Evolutionary conservation across 2,888 invertebrate species (phyloP), one percentile per base, ranked within the genome.

Genomic region (Nezara viridula): DNA sequence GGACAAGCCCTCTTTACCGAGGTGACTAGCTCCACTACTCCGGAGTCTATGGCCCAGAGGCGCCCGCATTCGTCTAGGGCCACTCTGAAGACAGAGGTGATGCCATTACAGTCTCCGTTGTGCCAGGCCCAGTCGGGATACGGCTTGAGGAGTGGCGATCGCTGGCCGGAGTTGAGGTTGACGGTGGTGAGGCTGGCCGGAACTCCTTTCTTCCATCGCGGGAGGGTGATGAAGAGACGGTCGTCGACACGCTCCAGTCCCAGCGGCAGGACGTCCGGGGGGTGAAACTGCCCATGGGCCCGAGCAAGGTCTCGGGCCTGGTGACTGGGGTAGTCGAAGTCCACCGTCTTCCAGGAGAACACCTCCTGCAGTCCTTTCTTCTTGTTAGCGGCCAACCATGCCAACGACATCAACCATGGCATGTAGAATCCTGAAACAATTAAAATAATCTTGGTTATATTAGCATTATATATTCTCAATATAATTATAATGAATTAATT

Each of bases 91-190:
- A 92, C 92, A 12, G 92, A 92, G 0, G 91, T 96, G 60, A 97
- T 92, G 60, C 96, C 95, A 4, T 94, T 94, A 92, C 97, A 97
- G 89, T 91, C 90, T 77, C 91, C 91, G 50, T 89, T 89, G 92
- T 97, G 96, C 0, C 96, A 95, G 90, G 95, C 95, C 97, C 97
- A 97, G 91, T 95, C 96, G 0, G 97, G 97, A 91, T 96, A 97
- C 0, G 97, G 97, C n/a, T 94, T 95, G 89, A 97, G 92, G 66
- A 94, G 94, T 0, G 97, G 97, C 10, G 96, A 95, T 89, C 60
- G 92, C 32, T 73, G 47, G 6, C 86, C 52, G 24, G 88, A 73
- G 93, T 95, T 95, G 91, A 95, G 93, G 92, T 95, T 94, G 91
- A 97, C 95, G 92, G 96, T 96, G 92, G 95, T 95, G 92, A 97